Evolutionary conservation across 2,113 vertebrate genomes (phyloP), one percentile per base, ranked within the genome.

Genomic region (Choloepus hoffmanni): DNA sequence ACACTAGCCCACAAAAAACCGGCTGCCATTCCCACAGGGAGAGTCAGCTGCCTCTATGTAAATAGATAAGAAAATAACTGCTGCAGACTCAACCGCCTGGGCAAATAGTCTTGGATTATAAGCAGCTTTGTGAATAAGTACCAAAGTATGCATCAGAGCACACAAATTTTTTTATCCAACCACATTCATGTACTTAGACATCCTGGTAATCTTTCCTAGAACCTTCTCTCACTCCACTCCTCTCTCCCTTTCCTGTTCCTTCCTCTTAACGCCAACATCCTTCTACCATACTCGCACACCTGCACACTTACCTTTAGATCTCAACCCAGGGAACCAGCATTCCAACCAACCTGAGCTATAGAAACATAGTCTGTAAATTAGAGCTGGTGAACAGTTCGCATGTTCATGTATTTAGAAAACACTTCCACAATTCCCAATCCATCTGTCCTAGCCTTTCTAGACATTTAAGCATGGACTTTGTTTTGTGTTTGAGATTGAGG

Each of bases 11-110:
- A 86, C 45, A 89, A 26, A 84, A 78, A 67, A n/a, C 24, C 0
- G 12, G 63, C 86, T 74, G 90, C 83, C 78, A 72, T 95, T 89
- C 88, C 90, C 60, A 86, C 68, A 77, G 87, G 94, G 76, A 97
- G 68, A 92, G 89, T 91, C 94, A 83, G 94, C 91, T 94, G 86
- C 86, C 76, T 95, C 91, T 96, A 0, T 97, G 94, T 85, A 97
- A 97, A 97, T 43, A 97, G 95, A 96, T 95, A 93, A 95, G 91
- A 96, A 97, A 95, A 95, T 93, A 84, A 95, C 85, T 82, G 60
- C 93, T 88, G 50, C 67, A 93, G 93, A 93, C 62, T 85, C 92
- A 87, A 85, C 53, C 0, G 23, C 96, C 89, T 89, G 74, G 79
- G 62, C 96, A 96, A 90, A 94, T 82, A 96, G 86, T 45, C 86